Conservation (phyloP, 2,113 vertebrate genomes). For the Nycticryphes semicollaris region DNA sequence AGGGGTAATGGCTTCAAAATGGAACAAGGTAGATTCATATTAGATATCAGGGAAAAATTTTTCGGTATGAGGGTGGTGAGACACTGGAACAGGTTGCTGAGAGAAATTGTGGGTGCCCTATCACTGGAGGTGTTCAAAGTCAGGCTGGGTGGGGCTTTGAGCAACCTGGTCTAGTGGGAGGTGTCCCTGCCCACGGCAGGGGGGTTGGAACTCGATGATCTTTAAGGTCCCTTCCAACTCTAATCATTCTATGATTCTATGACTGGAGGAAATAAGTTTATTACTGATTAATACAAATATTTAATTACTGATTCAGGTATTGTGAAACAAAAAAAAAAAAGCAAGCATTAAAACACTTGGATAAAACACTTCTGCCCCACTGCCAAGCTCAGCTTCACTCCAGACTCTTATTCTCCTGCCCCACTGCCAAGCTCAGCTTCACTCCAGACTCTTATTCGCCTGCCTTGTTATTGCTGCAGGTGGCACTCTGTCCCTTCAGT, state of each 20-base stretch:
- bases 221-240: not conserved
- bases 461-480: accelerated
- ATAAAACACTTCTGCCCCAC: not conserved
- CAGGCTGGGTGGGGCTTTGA: not conserved
- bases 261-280: not conserved
- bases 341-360: not conserved
- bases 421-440: not conserved
- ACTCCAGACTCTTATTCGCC: not conserved
- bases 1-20: not conserved
- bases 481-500: not conserved
- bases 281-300: not conserved
- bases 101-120: not conserved
- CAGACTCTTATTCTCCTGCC: not conserved
- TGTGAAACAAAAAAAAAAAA: not conserved
- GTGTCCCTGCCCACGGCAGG: not conserved
- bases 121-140: not conserved
- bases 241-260: not conserved
- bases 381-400: not conserved
- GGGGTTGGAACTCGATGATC: not conserved
- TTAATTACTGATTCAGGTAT: not conserved
- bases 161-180: not conserved
- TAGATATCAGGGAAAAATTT: not conserved
- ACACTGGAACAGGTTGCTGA: not conserved
- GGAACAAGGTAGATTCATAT: not conserved
- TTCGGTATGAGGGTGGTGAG: too few relatives aligned